Conservation (phyloP, 1,140 invertebrate genomes). For the Pseudomyrmex sp. region DNA sequence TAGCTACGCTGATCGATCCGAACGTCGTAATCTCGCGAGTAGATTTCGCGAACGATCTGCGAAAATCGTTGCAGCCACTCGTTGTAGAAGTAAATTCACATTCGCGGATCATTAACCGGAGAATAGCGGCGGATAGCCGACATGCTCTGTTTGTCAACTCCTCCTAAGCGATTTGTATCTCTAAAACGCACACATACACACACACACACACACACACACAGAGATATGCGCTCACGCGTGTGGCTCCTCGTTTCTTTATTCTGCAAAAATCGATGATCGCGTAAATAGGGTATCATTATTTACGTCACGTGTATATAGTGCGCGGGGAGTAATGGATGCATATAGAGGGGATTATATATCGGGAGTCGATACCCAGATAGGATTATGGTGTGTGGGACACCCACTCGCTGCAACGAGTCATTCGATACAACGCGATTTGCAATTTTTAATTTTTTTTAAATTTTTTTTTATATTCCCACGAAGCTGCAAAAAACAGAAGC, state of each 20-base stretch:
- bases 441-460: constrained; percentile 15
- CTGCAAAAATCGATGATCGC: constrained; percentile 36
- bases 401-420: neutral
- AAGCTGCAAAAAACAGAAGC: neutral
- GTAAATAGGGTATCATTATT: constrained; percentile 45
- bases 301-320: neutral
- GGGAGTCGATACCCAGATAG: neutral
- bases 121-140: neutral
- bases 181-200: no score
- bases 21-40: neutral
- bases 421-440: neutral
- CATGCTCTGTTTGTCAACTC: constrained; percentile 43
- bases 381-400: neutral
- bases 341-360: neutral
- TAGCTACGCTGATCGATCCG: constrained; percentile 31
- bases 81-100: constrained; percentile 33
- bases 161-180: neutral
- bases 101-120: constrained; percentile 47
- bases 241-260: constrained; percentile 2
- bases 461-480: no score
- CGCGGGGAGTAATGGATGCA: constrained; percentile 1
- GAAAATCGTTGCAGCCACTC: no score
- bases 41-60: neutral
- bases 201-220: no score
- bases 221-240: no score